phyloP scores from a whole-genome alignment of 2,888 invertebrate species.

The Suillia variegata region DNA sequence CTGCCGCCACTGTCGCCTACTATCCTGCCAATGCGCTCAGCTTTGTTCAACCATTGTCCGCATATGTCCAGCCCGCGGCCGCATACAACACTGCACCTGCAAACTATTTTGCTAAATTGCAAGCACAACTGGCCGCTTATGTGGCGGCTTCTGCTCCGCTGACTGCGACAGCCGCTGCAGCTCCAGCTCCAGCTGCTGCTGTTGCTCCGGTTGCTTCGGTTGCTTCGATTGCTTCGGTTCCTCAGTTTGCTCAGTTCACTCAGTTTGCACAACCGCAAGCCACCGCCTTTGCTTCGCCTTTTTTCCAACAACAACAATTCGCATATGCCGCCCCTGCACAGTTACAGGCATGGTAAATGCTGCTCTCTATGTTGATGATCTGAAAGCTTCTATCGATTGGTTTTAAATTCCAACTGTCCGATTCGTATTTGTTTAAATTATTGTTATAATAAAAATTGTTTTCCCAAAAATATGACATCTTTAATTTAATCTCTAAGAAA shows the following conservation, averaged over 20 bases:
- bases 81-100: constrained; percentile 21
- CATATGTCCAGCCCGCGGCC: constrained; percentile 6
- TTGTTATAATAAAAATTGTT: no score
- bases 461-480: no score
- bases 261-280: constrained; percentile 20
- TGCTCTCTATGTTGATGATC: neutral
- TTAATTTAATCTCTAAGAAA: no score
- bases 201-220: constrained; percentile 19
- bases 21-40: constrained; percentile 47
- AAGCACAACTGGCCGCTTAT: constrained; percentile 15
- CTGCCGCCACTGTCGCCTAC: constrained; percentile 35
- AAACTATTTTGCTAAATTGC: constrained; percentile 28
- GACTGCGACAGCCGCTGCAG: constrained; percentile 7
- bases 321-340: constrained; percentile 25
- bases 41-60: constrained; percentile 43
- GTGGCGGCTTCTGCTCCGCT: constrained; percentile 14
- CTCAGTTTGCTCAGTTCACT: neutral
- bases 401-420: no score
- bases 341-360: constrained; percentile 31
- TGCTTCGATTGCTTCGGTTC: constrained; percentile 10
- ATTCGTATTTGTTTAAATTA: no score
- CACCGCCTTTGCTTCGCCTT: constrained; percentile 23
- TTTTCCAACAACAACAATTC: constrained; percentile 11
- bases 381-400: no score
- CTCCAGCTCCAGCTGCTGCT: constrained; percentile 21